phyloP scores from a whole-genome alignment of 2,113 vertebrate genomes.

The Amphiprion percula region DNA sequence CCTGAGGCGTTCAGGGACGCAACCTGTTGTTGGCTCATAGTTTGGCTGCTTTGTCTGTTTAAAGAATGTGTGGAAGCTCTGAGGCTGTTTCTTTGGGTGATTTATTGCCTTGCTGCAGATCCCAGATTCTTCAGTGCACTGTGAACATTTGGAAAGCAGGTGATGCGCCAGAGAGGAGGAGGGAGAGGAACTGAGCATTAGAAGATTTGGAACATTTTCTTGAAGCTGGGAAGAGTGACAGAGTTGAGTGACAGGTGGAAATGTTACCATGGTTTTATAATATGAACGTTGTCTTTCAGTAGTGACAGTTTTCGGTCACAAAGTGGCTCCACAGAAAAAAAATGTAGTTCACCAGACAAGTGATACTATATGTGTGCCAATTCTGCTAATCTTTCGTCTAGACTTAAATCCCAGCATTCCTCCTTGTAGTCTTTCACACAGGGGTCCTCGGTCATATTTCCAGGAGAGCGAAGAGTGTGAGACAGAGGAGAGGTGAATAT shows the following conservation, averaged over 20 bases:
- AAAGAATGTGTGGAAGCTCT: conserved; percentile 11
- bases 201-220: conserved; percentile 25
- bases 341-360: conserved; percentile 38
- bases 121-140: conserved; percentile 28
- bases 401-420: conserved; percentile 53
- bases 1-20: conserved; percentile 46
- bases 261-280: conserved; percentile 22
- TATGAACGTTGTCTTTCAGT: not conserved
- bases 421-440: conserved; percentile 30
- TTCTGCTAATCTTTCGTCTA: conserved; percentile 62
- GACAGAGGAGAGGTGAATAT: conserved; percentile 61
- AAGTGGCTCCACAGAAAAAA: conserved; percentile 23
- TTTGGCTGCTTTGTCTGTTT: conserved; percentile 12
- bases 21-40: conserved; percentile 46
- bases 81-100: conserved; percentile 17
- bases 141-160: conserved; percentile 49
- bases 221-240: not conserved
- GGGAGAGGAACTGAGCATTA: conserved; percentile 36
- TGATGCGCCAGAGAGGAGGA: conserved; percentile 14
- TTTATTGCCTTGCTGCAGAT: conserved; percentile 36
- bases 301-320: conserved; percentile 26
- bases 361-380: conserved; percentile 30
- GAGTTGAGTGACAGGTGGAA: conserved; percentile 33
- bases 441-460: conserved; percentile 41
- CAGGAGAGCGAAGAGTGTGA: conserved; percentile 20